Evolutionary conservation across 2,797 vertebrate genomes (phyloP), one percentile per base, ranked within the genome.

Genomic region (Anniella stebbinsi): DNA sequence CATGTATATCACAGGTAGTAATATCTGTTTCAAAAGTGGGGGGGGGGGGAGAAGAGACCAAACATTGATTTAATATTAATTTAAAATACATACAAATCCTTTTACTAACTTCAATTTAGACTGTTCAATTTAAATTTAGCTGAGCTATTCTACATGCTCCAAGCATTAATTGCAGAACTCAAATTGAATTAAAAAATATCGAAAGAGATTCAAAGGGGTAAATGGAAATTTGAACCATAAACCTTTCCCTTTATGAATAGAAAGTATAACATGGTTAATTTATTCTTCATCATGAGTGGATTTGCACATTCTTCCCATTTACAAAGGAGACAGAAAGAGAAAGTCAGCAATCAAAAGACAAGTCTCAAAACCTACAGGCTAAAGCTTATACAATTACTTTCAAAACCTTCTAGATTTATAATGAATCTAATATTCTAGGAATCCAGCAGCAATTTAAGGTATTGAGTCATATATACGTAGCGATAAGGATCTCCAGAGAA

Each of bases 241-340:
- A 0, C 36, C 72, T 66, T 2, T 7, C 84, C 51, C 78, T 92
- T 11, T 87, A 21, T 63, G 75, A 87, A 63, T 66, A n/a, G 28
- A 12, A 84, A 30, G 36, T 4, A 87, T 30, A 36, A 83, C 23
- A 69, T 1, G 77, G 4, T 1, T 0, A 2, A 89, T 38, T 88
- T 80, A 84, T 80, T 84, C 66, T 75, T 92, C 28, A 1, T 72
- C 82, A 90, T 63, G 63, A 87, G 15, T 9, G 0, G 0, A 2
- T 85, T 78, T 45, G 25, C 41, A 92, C 92, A 90, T 80, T 84
- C 48, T 93, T 38, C 15, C 25, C 25, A 48, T 10, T 84, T 36
- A 12, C 1, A 87, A 38, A 63, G 36, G 0, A 0, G 2, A 0
- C 92, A 66, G 72, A 89, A 9, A 76, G 2, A 36, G 76, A 30